Evolutionary conservation across 1,140 invertebrate species (phyloP).

Genomic region (Ptiloglossa arizonensis): DNA sequence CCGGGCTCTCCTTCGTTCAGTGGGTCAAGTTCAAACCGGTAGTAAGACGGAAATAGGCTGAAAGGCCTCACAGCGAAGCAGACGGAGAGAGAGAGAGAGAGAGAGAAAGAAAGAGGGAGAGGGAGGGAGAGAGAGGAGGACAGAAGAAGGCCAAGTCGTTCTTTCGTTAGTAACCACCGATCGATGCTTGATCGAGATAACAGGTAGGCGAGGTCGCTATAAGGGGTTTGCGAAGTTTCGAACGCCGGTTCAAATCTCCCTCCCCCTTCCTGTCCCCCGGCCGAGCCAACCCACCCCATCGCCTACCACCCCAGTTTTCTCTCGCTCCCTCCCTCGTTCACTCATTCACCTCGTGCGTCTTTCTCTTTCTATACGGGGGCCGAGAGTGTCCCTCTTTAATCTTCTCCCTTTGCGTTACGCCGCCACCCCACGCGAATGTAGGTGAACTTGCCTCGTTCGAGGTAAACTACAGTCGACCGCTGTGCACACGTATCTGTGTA

Average conservation of each 20-base stretch:
- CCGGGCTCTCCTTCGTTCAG: conserved; percentile 48
- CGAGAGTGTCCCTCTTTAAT: conserved; percentile 44
- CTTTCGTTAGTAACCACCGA: conserved; percentile 69
- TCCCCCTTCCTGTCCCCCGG: not conserved
- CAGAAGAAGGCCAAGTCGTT: conserved; percentile 58
- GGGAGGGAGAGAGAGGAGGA: not conserved
- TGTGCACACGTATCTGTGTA: conserved; percentile 19
- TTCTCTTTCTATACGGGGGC: conserved; percentile 25
- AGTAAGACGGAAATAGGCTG: conserved; percentile 53
- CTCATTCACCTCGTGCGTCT: conserved; percentile 19
- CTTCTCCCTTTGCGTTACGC: conserved; percentile 29
- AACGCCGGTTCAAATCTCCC: conserved; percentile 57
- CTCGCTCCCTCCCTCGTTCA: not conserved
- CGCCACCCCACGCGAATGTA: conserved; percentile 54
- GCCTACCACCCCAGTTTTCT: not conserved
- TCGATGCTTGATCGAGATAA: conserved; percentile 74
- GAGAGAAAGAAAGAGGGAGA: conserved; percentile 33
- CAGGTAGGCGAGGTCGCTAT: conserved; percentile 61
- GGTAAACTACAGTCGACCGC: conserved; percentile 49
- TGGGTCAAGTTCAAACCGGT: conserved; percentile 76
- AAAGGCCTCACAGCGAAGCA: conserved; percentile 10
- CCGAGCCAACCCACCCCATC: not conserved
- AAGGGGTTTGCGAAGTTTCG: conserved; percentile 63
- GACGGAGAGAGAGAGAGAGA: conserved; percentile 48
- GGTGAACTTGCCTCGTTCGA: conserved; percentile 60